Conservation (phyloP, 2,113 vertebrate species). For the Nothoprocta perdicaria region DNA sequence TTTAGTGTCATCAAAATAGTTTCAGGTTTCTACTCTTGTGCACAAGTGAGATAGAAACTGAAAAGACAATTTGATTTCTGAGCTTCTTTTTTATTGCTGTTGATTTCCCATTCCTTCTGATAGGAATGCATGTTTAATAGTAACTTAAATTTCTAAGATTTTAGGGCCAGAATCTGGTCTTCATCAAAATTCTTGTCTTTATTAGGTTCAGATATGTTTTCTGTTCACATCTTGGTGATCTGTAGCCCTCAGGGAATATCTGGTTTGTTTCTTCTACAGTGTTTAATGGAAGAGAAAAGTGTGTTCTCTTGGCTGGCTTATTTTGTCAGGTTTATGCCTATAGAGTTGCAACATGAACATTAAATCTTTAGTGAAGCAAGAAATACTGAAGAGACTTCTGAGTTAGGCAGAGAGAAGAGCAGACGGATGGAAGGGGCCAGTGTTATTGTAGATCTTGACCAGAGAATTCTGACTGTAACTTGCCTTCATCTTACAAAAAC, state of each 20-base stretch:
- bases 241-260: neutral
- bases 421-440: neutral
- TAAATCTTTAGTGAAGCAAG: neutral
- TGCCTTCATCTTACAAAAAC: neutral
- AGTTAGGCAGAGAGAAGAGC: neutral
- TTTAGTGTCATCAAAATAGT: neutral
- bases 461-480: neutral
- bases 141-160: neutral
- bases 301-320: neutral
- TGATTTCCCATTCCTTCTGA: neutral
- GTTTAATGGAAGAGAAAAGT: neutral
- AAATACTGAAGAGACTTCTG: neutral
- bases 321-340: neutral
- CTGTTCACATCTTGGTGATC: neutral
- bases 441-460: neutral
- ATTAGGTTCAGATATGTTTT: neutral
- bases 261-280: neutral
- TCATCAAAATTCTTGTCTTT: neutral
- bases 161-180: neutral
- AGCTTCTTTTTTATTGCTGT: neutral
- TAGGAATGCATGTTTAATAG: neutral
- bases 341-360: neutral
- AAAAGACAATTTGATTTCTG: accelerated
- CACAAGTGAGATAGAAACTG: neutral
- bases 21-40: neutral